Percentiles rank a stretch among this genome's conserved stretches.
phyloP scores from a whole-genome alignment of 2,888 invertebrate species.

The Deilephila elpenor region DNA sequence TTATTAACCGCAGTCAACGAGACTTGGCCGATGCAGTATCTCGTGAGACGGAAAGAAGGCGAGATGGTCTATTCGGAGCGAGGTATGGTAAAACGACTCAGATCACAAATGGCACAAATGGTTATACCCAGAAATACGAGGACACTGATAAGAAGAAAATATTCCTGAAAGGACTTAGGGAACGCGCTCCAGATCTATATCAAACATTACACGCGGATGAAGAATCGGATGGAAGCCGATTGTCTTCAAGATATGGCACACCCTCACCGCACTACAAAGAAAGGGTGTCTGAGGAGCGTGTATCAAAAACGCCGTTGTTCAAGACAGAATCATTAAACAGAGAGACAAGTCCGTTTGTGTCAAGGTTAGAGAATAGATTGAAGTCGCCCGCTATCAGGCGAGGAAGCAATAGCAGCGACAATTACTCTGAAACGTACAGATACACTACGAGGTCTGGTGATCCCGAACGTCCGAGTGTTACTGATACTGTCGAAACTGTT shows the following conservation, averaged over 20 bases:
- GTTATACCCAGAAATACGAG: conserved; percentile 74
- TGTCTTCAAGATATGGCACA: conserved; percentile 76
- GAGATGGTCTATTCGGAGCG: conserved; percentile 82
- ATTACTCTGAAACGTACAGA: conserved; percentile 89
- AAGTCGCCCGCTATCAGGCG: conserved; percentile 83
- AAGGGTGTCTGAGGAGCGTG: conserved; percentile 73
- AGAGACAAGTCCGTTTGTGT: conserved; percentile 78
- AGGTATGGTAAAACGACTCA: conserved; percentile 84
- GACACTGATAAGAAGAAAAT: conserved; percentile 87
- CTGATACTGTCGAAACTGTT: conserved; percentile 88
- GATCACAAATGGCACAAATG: conserved; percentile 78
- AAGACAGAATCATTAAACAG: conserved; percentile 80
- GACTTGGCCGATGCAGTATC: conserved; percentile 88
- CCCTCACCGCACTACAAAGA: conserved; percentile 81
- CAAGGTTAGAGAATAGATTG: conserved; percentile 74
- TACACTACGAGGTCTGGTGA: conserved; percentile 88
- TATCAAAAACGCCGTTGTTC: conserved; percentile 66
- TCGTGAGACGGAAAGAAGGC: conserved; percentile 79
- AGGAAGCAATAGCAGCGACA: conserved; percentile 88
- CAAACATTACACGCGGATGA: conserved; percentile 88
- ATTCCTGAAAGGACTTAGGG: conserved; percentile 88
- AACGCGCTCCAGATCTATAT: conserved; percentile 89
- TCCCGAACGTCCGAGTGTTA: conserved; percentile 87
- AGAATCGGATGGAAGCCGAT: conserved; percentile 79
- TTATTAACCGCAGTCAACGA: conserved; percentile 92